phyloP scores from a whole-genome alignment of 1,140 invertebrate genomes.

The Drosophila triauraria region DNA sequence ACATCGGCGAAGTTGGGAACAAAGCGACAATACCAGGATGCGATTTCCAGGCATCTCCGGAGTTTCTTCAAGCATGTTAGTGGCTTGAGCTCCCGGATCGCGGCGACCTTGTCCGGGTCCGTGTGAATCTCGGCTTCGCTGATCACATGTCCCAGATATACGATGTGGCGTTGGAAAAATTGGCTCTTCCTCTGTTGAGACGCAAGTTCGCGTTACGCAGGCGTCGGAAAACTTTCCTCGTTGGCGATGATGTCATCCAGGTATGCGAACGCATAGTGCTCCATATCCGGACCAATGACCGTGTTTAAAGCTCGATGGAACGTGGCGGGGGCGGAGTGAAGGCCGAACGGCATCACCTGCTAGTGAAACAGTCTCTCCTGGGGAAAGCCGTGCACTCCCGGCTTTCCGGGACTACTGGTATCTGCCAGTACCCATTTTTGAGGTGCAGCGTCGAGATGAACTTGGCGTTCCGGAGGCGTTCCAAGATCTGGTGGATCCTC shows the following conservation, averaged over 20 bases:
- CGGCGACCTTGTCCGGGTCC: background rate
- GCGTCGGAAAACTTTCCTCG: too few relatives aligned
- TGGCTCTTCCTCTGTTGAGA: background rate
- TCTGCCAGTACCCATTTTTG: constrained; percentile 31
- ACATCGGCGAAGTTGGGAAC: too few relatives aligned
- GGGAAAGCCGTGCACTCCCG: too few relatives aligned
- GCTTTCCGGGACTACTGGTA: too few relatives aligned
- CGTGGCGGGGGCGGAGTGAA: too few relatives aligned
- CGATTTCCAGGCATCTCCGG: too few relatives aligned
- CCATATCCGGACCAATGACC: too few relatives aligned
- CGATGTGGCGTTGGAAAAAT: background rate
- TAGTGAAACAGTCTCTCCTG: constrained; percentile 55
- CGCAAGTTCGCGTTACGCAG: too few relatives aligned
- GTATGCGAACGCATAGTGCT: too few relatives aligned
- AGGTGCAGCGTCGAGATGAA: constrained; percentile 84
- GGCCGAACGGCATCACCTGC: background rate
- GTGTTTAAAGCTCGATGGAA: too few relatives aligned
- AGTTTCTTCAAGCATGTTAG: background rate
- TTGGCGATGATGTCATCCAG: too few relatives aligned
- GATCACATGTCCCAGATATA: background rate
- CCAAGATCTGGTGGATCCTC: constrained; percentile 73
- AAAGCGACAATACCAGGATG: too few relatives aligned
- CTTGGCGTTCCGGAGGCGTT: constrained; percentile 47
- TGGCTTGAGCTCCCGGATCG: background rate
- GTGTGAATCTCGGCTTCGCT: background rate